phyloP scores from a whole-genome alignment of 1,140 invertebrate genomes.

The Drosophila sechellia region DNA sequence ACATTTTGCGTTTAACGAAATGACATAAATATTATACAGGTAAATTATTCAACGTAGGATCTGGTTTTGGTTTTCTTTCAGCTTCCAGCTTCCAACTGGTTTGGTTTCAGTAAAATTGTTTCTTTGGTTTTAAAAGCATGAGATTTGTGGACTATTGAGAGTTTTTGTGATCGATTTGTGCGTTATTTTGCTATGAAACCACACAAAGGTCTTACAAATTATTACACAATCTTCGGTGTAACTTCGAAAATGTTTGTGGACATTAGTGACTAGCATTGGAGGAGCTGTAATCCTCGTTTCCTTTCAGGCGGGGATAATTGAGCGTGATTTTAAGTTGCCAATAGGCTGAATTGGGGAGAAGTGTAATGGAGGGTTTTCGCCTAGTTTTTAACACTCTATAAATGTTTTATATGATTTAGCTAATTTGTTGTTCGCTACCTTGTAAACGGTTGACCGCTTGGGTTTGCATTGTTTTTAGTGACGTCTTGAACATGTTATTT shows the following conservation, averaged over 20 bases:
- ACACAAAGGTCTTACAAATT: slow-evolving; percentile 44
- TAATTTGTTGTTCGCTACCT: slow-evolving; percentile 31
- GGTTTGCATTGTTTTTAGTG: slow-evolving; percentile 36
- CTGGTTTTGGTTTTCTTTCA: slow-evolving; percentile 18
- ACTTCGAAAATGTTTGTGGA: slow-evolving; percentile 15
- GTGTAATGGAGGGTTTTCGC: slow-evolving; percentile 25
- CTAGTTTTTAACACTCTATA: slow-evolving; percentile 38
- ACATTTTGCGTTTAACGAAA: slow-evolving; percentile 66
- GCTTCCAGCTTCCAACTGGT: slow-evolving; percentile 1
- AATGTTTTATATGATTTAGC: slow-evolving; percentile 46
- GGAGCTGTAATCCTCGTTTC: slow-evolving; percentile 11
- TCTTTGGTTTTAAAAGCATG: slow-evolving; percentile 50
- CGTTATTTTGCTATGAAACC: slow-evolving; percentile 39
- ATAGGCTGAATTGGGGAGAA: slow-evolving; percentile 30
- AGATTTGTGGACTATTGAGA: slow-evolving; percentile 50
- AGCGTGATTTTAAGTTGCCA: slow-evolving; percentile 44
- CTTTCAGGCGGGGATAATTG: slow-evolving; percentile 51
- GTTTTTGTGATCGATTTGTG: slow-evolving; percentile 26
- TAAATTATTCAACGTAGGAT: slow-evolving; percentile 59
- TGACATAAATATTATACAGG: slow-evolving; percentile 70
- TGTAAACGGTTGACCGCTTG: slow-evolving; percentile 12
- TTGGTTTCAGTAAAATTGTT: slow-evolving; percentile 54
- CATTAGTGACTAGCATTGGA: slow-evolving; percentile 53
- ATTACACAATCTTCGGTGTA: slow-evolving; percentile 29
- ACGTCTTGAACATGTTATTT: slow-evolving; percentile 54